A percentile compares a stretch with the other conserved stretches of the same genome.
These are phyloP conservation scores for Miniopterus natalensis DNA, from an alignment of 2,113 vertebrate species.

Conservation along the genomic window DNA sequence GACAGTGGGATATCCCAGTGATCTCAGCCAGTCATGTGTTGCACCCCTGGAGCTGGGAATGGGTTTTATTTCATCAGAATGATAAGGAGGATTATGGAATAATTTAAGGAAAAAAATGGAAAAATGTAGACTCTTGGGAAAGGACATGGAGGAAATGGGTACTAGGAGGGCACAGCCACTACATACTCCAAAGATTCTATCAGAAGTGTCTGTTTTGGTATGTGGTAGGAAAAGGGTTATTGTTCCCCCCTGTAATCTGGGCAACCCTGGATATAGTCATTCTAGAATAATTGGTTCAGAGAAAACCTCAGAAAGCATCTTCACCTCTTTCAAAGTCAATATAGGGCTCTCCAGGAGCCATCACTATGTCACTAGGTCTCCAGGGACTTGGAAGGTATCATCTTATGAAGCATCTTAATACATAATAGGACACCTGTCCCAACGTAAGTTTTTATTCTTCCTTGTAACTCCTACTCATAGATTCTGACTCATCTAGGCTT, in stretches of 20 bases:
- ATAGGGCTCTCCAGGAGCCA: neutral
- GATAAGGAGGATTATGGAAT: neutral
- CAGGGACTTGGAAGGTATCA: neutral
- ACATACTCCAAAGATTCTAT: accelerated
- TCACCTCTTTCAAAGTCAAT: neutral
- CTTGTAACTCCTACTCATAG: neutral
- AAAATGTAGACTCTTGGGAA: neutral
- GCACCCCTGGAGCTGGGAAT: neutral
- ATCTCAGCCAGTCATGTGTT: neutral
- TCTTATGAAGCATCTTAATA: neutral
- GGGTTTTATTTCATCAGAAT: neutral
- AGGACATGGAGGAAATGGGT: neutral
- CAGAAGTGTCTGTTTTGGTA: neutral
- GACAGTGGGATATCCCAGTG: neutral
- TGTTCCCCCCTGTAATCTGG: neutral
- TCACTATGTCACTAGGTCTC: neutral
- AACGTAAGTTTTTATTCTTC: neutral
- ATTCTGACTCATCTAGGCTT: neutral
- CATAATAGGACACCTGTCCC: neutral
- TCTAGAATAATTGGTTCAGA: neutral
- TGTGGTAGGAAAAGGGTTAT: neutral
- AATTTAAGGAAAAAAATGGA: neutral
- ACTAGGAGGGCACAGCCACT: neutral
- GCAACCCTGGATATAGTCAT: neutral
- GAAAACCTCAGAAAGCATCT: neutral